Conservation (phyloP, 2,888 invertebrate genomes). For the Antitype chi region DNA sequence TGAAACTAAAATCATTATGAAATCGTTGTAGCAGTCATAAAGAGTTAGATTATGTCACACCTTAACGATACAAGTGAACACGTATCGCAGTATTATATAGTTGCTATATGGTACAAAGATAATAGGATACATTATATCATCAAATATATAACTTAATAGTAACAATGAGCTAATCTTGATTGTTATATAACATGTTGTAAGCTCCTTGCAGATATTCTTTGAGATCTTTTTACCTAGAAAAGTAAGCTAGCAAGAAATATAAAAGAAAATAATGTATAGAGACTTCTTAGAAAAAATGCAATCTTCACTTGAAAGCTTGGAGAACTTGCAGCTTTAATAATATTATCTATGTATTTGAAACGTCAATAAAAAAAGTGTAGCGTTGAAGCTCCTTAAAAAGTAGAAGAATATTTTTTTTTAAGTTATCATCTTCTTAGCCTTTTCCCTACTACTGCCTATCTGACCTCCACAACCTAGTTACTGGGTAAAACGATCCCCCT, state of each 20-base stretch:
- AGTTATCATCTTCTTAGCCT: too few relatives aligned
- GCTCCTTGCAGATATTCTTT: neutral
- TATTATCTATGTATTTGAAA: neutral
- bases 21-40: constrained; percentile 10
- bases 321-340: neutral
- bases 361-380: neutral
- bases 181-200: constrained; percentile 5
- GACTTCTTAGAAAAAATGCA: neutral
- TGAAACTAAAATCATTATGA: constrained; percentile 9
- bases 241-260: neutral
- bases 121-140: constrained; percentile 26
- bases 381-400: neutral
- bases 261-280: neutral
- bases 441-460: too few relatives aligned
- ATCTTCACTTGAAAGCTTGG: constrained; percentile 2
- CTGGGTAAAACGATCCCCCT: too few relatives aligned
- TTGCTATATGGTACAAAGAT: constrained; percentile 11
- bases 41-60: constrained; percentile 23
- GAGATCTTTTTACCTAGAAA: neutral
- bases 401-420: too few relatives aligned
- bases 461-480: too few relatives aligned
- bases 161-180: constrained; percentile 9
- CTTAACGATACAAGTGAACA: constrained; percentile 7
- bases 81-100: constrained; percentile 15
- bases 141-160: constrained; percentile 10